Base-by-base conservation (phyloP, 2,113 vertebrate species). In the Onychorhynchus coronatus region DNA sequence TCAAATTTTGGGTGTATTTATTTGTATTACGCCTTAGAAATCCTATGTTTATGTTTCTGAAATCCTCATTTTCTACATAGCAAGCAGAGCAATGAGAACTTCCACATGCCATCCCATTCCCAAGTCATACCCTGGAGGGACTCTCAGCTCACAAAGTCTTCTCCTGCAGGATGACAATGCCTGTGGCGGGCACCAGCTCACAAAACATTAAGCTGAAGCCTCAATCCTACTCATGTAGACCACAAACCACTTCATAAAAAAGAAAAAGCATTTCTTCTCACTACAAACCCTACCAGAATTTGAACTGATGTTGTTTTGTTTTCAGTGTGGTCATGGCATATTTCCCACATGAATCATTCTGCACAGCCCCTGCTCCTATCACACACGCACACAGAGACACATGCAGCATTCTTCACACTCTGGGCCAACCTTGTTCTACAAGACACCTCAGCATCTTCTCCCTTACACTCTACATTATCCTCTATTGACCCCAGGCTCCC, bases 301-400 rank as follows among this genome's bases (percentile, higher is more conserved):
- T 50, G 41, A 88, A 46, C 53, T 62, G 74, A 46, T 58, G 44
- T 24, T 86, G 31, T 33, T 95, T 91, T 95, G 42, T 73, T 91
- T 80, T 90, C 75, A 55, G 23, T 21, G 78, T 52, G 81, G 75
- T 70, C 63, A 35, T 37, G 39, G 65, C 52, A 81, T 90, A 71
- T 88, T 96, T 95, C 88, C 59, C 75, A 66, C 14, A 47, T 85
- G 93, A 91, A 77, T 96, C 79, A 86, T 17, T 30, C 68, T 55
- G 46, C 0, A 0, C 66, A 93, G 77, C 21, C 44, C 61, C 58
- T 80, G 30, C 55, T 88, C 79, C 75, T 37, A 22, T 75, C 39
- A 13, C 5, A 3, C 28, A 59, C 3, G 8, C 10, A 52, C 47
- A 6, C 16, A 41, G 53, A 61, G 47, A 58, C 22, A 5, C 21